Evolutionary conservation across 2,888 invertebrate species (phyloP), one percentile per base, ranked within the genome.

Genomic region (Drosophila phalerata): DNA sequence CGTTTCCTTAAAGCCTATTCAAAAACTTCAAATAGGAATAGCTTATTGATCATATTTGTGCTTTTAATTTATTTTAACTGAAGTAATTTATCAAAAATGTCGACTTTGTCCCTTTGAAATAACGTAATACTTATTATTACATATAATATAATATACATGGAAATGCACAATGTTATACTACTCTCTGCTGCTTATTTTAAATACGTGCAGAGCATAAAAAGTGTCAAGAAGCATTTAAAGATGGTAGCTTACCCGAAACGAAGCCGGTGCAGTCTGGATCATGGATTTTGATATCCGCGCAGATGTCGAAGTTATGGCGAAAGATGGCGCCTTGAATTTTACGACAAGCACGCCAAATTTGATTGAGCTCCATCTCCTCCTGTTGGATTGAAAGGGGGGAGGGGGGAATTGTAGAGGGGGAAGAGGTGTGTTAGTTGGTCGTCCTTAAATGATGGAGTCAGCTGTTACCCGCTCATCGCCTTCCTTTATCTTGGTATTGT

Each of bases 311-410:
- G 13, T 95, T 95, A 79, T 95, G 94, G 73, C 96, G 94, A 92
- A 96, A 96, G 64, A 95, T 94, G 3, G 96, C 95, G 15, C 95
- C 95, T 73, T 96, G 95, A 90, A 97, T 96, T 94, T 96, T 97
- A 92, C 96, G 96, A 93, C 96, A 96, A 25, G 95, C 95, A 89
- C 96, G 94, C 96, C 96, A 96, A 60, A 96, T 94, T 91, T 96
- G 95, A 49, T 95, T 94, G 70, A 96, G 92, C 37, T 85, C 81
- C 83, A 88, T 81, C 19, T 88, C 89, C 73, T 82, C 85, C 85
- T 86, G 60, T 28, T 8, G 45, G n/a, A 11, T 8, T 6, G 4
- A 8, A 5, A 11, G 38, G 25, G 38, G 25, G 15, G 4, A 8
- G 10, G 15, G 38, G 25, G 38, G 25, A 25, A 25, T 32, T 10